These are phyloP conservation scores for Pipistrellus pipistrellus DNA, from an alignment of 2,797 vertebrate genomes.

Conservation along the genomic window DNA sequence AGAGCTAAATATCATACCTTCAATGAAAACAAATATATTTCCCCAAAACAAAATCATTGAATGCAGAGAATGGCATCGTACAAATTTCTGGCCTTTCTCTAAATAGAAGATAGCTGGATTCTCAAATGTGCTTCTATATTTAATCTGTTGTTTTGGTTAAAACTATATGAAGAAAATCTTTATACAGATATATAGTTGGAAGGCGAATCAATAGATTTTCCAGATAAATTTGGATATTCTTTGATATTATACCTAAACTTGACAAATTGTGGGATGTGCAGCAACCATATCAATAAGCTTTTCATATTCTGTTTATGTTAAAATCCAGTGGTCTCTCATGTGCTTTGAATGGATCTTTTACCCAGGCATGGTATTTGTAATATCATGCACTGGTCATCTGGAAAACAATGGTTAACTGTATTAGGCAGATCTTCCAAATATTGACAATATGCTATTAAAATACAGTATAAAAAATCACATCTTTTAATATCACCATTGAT, in stretches of 20 bases:
- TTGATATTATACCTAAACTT: background rate
- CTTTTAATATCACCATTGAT: background rate
- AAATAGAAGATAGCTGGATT: background rate
- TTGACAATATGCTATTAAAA: background rate
- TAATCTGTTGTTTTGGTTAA: slow-evolving; percentile 42
- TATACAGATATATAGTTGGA: background rate
- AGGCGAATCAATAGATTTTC: slow-evolving; percentile 18
- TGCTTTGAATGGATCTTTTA: background rate
- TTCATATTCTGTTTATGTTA: background rate
- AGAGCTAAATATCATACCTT: background rate
- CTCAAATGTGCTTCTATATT: slow-evolving; percentile 47
- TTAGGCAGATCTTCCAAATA: slow-evolving; percentile 1
- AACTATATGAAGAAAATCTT: slow-evolving; percentile 21
- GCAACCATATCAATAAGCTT: background rate
- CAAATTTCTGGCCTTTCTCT: slow-evolving; percentile 30
- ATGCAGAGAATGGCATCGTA: background rate
- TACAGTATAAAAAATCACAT: background rate
- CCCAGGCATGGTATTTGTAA: background rate
- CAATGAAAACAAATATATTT: slow-evolving; percentile 49
- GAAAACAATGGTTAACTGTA: background rate
- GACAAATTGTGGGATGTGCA: background rate
- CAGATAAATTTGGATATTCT: slow-evolving; percentile 12
- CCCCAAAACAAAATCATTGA: slow-evolving; percentile 22
- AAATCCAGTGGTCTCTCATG: background rate
- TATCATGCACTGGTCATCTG: background rate